Base-by-base conservation (phyloP, 1,140 invertebrate genomes). In the roundworm (Caenorhabditis elegans) region DNA sequence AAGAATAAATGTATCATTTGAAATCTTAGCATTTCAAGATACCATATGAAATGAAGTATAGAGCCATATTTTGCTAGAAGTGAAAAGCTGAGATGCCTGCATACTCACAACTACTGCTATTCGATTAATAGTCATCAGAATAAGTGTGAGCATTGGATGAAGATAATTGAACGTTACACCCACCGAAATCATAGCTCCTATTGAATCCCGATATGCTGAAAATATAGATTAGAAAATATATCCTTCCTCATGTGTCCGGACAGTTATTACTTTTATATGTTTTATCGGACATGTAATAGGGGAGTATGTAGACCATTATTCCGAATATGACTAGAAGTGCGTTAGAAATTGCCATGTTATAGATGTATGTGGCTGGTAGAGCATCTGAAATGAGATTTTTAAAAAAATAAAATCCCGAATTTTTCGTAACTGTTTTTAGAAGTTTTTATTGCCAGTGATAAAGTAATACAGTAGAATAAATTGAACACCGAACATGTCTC, bases 391-490 rank as follows among this genome's bases (percentile, higher is more conserved):
- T 39, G 13, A 11, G 5, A 39, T 1, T 15, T 43, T 43, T 43
- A 5, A 15, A 15, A 43, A 5, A 43, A 5, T 15, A 43, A 5
- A 5, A 8, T 8, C 39, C 5, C 15, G 39, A 8, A 43, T 43
- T 43, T 5, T 8, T 8, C 5, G 39, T 22, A 39, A 70, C 60
- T 70, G n/a, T 70, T 70, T 19, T 70, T 70, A 4, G 60, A 70
- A 10, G 60, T 70, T 22, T 70, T 70, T 3, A 70, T 70, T 0
- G 60, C 60, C 22, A 70, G 22, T 43, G 60, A 39, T 19, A 70
- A 34, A 8, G 60, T 70, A 17, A 70, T 70, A n/a, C 60, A 70
- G 60, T 70, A 70, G 60, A 70, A 70, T 43, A 70, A 39, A 43
- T 70, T 70, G 60, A 70, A 70, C 11, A 34, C 60, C 3, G 60